These are phyloP conservation scores for Celastrina argiolus DNA, from an alignment of 2,888 invertebrate species.

Conservation along the genomic window DNA sequence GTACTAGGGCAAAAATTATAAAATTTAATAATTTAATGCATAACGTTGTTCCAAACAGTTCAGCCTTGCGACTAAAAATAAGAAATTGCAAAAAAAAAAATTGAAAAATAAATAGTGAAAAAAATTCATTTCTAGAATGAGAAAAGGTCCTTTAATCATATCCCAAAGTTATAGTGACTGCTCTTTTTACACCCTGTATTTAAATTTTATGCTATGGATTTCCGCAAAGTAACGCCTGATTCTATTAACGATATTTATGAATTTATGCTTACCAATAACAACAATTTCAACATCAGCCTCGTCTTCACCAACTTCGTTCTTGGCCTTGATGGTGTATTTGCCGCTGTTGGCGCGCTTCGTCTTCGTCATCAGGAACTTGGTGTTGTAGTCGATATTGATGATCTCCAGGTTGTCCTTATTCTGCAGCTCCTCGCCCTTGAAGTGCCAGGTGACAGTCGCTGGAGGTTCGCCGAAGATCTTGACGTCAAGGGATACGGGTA, in stretches of 20 bases:
- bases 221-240: too few species aligned
- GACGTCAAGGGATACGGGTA: slow-evolving; percentile 91
- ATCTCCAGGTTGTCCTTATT: slow-evolving; percentile 82
- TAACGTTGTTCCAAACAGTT: too few species aligned
- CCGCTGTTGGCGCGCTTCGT: slow-evolving; percentile 90
- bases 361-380: slow-evolving; percentile 91
- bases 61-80: too few species aligned
- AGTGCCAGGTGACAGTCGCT: slow-evolving; percentile 93
- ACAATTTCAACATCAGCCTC: slow-evolving; percentile 93
- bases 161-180: too few species aligned
- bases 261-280: slow-evolving; percentile 80
- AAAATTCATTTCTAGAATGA: too few species aligned
- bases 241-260: background rate
- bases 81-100: too few species aligned
- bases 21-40: too few species aligned
- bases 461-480: slow-evolving; percentile 96
- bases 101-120: too few species aligned
- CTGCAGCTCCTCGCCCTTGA: slow-evolving; percentile 82
- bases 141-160: too few species aligned
- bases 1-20: too few species aligned
- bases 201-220: too few species aligned
- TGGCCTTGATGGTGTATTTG: slow-evolving; percentile 92
- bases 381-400: slow-evolving; percentile 92
- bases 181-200: too few species aligned
- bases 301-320: slow-evolving; percentile 95